These are phyloP conservation scores for Bradysia coprophila DNA, from an alignment of 1,140 invertebrate genomes.

Conservation along the genomic window DNA sequence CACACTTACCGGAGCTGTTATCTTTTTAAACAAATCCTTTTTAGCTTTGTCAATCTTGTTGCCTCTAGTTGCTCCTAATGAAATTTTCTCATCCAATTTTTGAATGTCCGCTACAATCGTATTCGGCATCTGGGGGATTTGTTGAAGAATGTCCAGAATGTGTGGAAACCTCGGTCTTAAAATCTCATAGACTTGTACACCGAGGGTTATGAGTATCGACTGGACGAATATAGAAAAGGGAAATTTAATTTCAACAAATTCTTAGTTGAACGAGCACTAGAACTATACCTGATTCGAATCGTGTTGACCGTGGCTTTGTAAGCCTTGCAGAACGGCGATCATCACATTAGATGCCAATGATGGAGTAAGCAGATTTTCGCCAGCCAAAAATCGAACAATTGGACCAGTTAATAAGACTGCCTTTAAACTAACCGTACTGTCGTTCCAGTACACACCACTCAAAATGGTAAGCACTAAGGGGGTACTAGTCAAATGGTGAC, in stretches of 20 bases:
- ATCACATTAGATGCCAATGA: slow-evolving; percentile 49
- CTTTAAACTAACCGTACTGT: slow-evolving; percentile 58
- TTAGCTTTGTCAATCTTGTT: slow-evolving; percentile 73
- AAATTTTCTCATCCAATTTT: slow-evolving; percentile 67
- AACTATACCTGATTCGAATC: slow-evolving; percentile 50
- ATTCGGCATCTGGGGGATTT: slow-evolving; percentile 56
- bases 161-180: slow-evolving; percentile 54
- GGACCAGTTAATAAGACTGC: slow-evolving; percentile 49
- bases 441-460: slow-evolving; percentile 69
- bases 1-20: slow-evolving; percentile 38
- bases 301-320: slow-evolving; percentile 66
- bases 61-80: slow-evolving; percentile 43
- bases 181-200: slow-evolving; percentile 55
- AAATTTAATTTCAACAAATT: not conserved
- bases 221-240: slow-evolving; percentile 6
- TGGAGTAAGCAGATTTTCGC: slow-evolving; percentile 36
- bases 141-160: slow-evolving; percentile 40
- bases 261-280: not conserved
- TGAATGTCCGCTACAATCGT: slow-evolving; percentile 56
- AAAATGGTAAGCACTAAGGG: slow-evolving; percentile 41
- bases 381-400: slow-evolving; percentile 36
- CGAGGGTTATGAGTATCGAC: slow-evolving; percentile 17
- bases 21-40: slow-evolving; percentile 77
- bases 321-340: slow-evolving; percentile 49
- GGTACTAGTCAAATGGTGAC: slow-evolving; percentile 40